Conservation (phyloP, 2,888 invertebrate species). For the Neoscelio sp. region DNA sequence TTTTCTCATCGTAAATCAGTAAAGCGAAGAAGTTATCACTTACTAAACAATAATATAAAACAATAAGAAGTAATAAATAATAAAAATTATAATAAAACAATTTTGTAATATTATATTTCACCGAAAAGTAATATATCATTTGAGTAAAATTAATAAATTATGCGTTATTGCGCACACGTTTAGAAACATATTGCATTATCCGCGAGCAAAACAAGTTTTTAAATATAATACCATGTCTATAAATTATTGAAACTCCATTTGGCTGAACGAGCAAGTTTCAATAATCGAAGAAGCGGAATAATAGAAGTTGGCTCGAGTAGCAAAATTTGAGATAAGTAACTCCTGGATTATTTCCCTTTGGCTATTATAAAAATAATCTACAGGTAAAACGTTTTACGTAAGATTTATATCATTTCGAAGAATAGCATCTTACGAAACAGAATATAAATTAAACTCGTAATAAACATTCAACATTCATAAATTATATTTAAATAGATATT, state of each 20-base stretch:
- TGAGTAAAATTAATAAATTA: background rate
- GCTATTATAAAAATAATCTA: slow-evolving; percentile 43
- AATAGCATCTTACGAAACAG: background rate
- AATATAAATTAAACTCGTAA: background rate
- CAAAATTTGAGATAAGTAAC: slow-evolving; percentile 48
- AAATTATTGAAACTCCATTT: slow-evolving; percentile 53
- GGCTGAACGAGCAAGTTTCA: slow-evolving; percentile 47
- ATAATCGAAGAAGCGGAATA: slow-evolving; percentile 52
- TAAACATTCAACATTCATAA: background rate
- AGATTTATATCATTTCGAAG: slow-evolving; percentile 4
- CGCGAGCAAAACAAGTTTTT: slow-evolving; percentile 34
- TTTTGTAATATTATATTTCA: too few species aligned
- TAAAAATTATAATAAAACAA: too few species aligned
- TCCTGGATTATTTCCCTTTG: slow-evolving; percentile 32
- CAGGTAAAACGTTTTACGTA: slow-evolving; percentile 41
- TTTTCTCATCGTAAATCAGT: too few species aligned
- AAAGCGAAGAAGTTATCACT: too few species aligned
- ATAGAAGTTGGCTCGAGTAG: slow-evolving; percentile 49
- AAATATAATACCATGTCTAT: slow-evolving; percentile 36
- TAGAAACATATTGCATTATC: slow-evolving; percentile 15
- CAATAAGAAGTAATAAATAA: too few species aligned
- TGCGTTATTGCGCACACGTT: slow-evolving; percentile 1
- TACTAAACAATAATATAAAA: too few species aligned
- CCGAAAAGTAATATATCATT: background rate
- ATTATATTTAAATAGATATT: background rate